phyloP scores from a whole-genome alignment of 2,113 vertebrate genomes.

The Sylvia atricapilla region DNA sequence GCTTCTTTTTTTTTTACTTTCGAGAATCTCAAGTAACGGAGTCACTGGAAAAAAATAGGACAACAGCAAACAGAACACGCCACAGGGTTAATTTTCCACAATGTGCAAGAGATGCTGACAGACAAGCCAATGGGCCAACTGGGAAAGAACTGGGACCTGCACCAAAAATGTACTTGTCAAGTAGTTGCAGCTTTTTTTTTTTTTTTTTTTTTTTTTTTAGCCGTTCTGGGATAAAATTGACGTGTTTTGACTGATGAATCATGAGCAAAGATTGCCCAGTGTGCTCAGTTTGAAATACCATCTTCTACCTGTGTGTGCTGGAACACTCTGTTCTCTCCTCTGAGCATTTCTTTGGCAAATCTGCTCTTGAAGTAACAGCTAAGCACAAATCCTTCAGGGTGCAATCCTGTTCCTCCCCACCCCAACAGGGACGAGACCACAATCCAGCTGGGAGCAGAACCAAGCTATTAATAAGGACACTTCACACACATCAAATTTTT shows the following conservation, averaged over 20 bases:
- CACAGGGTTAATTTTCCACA: conserved; percentile 32
- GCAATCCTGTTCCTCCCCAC: conserved; percentile 40
- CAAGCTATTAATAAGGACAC: conserved; percentile 40
- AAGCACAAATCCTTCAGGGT: conserved; percentile 63
- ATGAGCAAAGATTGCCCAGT: conserved; percentile 68
- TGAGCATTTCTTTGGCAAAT: conserved; percentile 65
- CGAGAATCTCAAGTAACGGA: not conserved
- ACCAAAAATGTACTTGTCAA: conserved; percentile 69
- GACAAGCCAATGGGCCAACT: conserved; percentile 65
- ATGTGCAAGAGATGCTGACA: conserved; percentile 48
- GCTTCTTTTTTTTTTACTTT: not conserved
- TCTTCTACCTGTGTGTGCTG: conserved; percentile 67
- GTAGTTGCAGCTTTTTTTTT: conserved; percentile 64
- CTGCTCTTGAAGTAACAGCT: conserved; percentile 59
- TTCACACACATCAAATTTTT: conserved; percentile 40
- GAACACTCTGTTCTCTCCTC: conserved; percentile 68
- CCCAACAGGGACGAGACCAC: conserved; percentile 9
- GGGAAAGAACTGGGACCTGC: conserved; percentile 63
- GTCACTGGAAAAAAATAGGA: not conserved
- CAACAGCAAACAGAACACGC: conserved; percentile 2
- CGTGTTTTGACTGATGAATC: conserved; percentile 70
- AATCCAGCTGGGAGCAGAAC: conserved; percentile 56
- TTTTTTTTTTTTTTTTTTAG: conserved; percentile 67
- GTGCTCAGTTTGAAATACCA: conserved; percentile 65
- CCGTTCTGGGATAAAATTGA: conserved; percentile 65